These are phyloP conservation scores for Cotesia congregata DNA, from an alignment of 2,888 invertebrate species.

Conservation along the genomic window DNA sequence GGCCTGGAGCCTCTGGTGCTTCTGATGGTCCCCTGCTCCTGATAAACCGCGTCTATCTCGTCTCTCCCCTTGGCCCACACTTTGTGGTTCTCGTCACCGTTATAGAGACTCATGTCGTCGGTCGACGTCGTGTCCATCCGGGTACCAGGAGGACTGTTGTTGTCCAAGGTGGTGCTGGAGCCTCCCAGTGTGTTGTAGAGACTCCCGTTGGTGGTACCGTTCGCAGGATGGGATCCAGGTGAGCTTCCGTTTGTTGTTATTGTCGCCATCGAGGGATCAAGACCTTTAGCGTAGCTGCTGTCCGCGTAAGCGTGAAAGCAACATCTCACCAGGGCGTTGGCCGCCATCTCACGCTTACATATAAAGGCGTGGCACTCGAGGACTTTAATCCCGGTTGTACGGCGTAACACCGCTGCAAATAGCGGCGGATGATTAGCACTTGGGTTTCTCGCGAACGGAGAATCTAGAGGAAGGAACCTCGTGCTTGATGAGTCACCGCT, in stretches of 20 bases:
- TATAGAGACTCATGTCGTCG: constrained; percentile 87
- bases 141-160: constrained; percentile 68
- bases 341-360: constrained; percentile 95
- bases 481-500: constrained; percentile 78
- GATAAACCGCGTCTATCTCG: constrained; percentile 81
- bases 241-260: constrained; percentile 57
- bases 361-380: constrained; percentile 99
- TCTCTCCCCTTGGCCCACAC: constrained; percentile 90
- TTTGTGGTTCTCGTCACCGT: constrained; percentile 94
- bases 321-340: constrained; percentile 96
- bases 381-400: constrained; percentile 97
- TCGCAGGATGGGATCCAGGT: constrained; percentile 51
- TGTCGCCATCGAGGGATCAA: constrained; percentile 66
- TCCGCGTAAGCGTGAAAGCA: constrained; percentile 99
- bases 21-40: constrained; percentile 72
- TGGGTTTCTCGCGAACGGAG: constrained; percentile 93
- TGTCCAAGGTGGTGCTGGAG: constrained; percentile 68
- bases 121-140: constrained; percentile 70
- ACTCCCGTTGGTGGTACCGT: constrained; percentile 59
- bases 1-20: constrained; percentile 77
- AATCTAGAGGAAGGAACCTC: constrained; percentile 94
- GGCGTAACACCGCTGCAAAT: constrained; percentile 94
- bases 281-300: constrained; percentile 87
- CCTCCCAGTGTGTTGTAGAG: constrained; percentile 69
- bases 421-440: constrained; percentile 95